Evolutionary conservation across 2,113 vertebrate genomes (phyloP).

Genomic region (Chionis minor): DNA sequence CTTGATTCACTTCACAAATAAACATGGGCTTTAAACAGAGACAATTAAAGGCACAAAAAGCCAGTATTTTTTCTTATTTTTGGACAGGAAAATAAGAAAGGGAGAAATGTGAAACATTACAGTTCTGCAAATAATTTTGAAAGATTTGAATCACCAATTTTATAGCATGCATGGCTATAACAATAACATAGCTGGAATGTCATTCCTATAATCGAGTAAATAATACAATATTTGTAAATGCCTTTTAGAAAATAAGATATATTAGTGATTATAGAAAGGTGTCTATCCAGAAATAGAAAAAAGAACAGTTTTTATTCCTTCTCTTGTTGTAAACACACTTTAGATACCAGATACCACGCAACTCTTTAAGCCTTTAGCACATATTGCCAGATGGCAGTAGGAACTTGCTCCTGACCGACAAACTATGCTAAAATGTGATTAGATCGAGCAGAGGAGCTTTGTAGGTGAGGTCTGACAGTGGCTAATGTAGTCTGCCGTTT

Average conservation of each 20-base stretch:
- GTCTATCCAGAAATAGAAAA: background rate
- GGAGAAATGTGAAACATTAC: background rate
- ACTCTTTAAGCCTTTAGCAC: background rate
- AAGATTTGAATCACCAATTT: background rate
- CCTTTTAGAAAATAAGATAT: background rate
- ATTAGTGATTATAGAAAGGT: background rate
- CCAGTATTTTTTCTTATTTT: background rate
- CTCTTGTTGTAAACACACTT: background rate
- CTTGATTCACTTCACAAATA: background rate
- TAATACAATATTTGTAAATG: background rate
- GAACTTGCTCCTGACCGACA: constrained; percentile 9
- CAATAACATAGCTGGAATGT: background rate
- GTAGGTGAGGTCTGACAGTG: background rate
- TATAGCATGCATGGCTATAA: background rate
- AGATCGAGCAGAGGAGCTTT: background rate
- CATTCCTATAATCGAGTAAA: background rate
- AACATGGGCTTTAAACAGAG: background rate
- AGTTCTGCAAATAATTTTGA: background rate
- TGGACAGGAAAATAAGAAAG: background rate
- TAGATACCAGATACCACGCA: background rate
- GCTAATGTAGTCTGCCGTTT: background rate
- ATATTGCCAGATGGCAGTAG: constrained; percentile 9
- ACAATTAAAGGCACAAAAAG: background rate
- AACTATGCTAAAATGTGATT: background rate
- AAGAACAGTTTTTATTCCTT: background rate